Evolutionary conservation across 2,113 vertebrate species (phyloP).

Genomic region (Neodon shergylaensis): DNA sequence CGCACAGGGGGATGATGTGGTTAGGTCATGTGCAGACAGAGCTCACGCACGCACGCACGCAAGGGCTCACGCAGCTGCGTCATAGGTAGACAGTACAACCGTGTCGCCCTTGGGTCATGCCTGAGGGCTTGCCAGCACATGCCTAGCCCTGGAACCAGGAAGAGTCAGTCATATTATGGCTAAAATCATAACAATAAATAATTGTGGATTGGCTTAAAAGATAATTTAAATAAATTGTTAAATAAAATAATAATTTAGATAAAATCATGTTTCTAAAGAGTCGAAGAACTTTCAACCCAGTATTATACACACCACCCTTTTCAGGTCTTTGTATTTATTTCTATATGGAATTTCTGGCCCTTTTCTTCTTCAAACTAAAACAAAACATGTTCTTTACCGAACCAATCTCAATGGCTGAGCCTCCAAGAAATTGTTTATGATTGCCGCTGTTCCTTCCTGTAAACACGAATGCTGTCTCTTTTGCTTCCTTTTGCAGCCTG

Average conservation of each 20-base stretch:
- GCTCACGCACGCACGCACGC: too few relatives aligned
- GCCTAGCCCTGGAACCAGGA: too few relatives aligned
- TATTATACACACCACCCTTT: not conserved
- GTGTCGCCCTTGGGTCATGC: too few relatives aligned
- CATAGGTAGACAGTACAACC: fast-evolving
- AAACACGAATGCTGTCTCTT: not conserved
- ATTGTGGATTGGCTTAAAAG: not conserved
- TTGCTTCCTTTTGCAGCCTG: not conserved
- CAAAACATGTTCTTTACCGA: not conserved
- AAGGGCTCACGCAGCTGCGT: fast-evolving
- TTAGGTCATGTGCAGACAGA: too few relatives aligned
- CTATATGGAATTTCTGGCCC: not conserved
- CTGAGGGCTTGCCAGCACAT: too few relatives aligned
- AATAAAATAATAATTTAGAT: too few relatives aligned
- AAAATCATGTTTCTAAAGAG: not conserved
- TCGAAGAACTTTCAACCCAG: not conserved
- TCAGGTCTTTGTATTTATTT: not conserved
- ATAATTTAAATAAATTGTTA: not conserved
- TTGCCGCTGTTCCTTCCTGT: not conserved
- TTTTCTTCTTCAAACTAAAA: not conserved
- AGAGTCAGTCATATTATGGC: too few relatives aligned
- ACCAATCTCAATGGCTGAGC: not conserved
- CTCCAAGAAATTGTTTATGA: not conserved
- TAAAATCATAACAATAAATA: not conserved
- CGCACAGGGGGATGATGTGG: too few relatives aligned